These are phyloP conservation scores for Saccostrea echinata DNA, from an alignment of 1,140 invertebrate species.

Conservation along the genomic window DNA sequence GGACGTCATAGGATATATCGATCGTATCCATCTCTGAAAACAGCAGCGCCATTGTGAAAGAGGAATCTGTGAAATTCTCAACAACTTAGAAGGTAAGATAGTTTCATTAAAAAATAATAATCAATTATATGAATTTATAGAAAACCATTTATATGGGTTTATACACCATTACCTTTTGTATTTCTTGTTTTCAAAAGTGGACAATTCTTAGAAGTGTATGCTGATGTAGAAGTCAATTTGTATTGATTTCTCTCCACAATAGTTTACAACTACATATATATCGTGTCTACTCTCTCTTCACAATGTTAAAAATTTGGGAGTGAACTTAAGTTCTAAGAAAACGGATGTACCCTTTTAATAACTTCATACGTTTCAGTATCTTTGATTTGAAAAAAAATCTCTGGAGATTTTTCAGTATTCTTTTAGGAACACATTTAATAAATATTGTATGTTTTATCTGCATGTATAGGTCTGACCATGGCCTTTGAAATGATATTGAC, in stretches of 20 bases:
- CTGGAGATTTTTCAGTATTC: too few species aligned
- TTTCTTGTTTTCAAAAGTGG: background rate
- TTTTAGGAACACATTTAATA: too few species aligned
- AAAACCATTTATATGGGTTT: background rate
- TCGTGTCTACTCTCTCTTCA: background rate
- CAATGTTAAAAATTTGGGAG: background rate
- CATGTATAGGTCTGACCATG: background rate
- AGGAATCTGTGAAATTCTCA: background rate
- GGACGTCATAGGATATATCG: slow-evolving; percentile 6
- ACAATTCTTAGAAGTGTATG: background rate
- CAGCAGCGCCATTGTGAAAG: slow-evolving; percentile 12
- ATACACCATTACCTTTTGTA: background rate
- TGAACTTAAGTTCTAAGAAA: too few species aligned
- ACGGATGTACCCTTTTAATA: too few species aligned
- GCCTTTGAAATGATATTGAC: background rate
- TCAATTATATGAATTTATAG: background rate
- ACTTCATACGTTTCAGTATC: too few species aligned
- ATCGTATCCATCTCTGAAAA: slow-evolving; percentile 5
- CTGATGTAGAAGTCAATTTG: background rate
- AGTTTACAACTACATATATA: too few species aligned
- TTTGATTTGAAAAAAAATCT: too few species aligned
- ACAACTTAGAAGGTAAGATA: background rate
- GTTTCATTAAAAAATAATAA: background rate
- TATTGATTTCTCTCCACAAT: background rate
- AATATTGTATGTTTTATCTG: background rate